Conservation (phyloP, 53 echinoderm and acorn worm species). For the Paracentrotus lividus region DNA sequence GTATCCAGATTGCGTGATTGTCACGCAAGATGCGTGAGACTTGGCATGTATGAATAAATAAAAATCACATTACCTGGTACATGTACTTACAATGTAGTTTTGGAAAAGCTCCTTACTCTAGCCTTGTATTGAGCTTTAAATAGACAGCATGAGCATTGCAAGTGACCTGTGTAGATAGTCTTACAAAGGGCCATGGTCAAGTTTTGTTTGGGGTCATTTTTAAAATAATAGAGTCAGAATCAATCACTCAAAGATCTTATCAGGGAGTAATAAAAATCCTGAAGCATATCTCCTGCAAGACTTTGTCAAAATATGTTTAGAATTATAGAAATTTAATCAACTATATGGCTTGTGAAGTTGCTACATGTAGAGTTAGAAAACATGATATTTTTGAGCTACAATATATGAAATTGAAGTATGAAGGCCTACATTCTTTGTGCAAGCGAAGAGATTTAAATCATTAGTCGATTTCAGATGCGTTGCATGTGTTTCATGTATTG, state of each 20-base stretch:
- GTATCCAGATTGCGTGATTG: no score
- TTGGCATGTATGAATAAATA: no score
- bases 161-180: not conserved
- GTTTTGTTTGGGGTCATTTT: not conserved
- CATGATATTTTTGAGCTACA: not conserved
- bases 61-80: not conserved
- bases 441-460: not conserved
- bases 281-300: conserved; percentile 11
- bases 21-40: no score
- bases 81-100: not conserved
- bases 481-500: not conserved
- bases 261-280: not conserved
- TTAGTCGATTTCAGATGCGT: not conserved
- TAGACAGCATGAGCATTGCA: not conserved
- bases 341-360: not conserved
- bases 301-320: not conserved
- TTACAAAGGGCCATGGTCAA: conserved; percentile 29
- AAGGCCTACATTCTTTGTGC: not conserved
- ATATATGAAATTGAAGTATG: not conserved
- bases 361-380: not conserved
- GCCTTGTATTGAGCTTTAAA: not conserved
- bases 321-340: not conserved
- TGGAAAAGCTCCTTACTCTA: not conserved
- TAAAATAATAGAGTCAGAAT: not conserved
- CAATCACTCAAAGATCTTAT: not conserved